These are phyloP conservation scores for Drosophila quinaria DNA, from an alignment of 2,888 invertebrate genomes.

Conservation along the genomic window DNA sequence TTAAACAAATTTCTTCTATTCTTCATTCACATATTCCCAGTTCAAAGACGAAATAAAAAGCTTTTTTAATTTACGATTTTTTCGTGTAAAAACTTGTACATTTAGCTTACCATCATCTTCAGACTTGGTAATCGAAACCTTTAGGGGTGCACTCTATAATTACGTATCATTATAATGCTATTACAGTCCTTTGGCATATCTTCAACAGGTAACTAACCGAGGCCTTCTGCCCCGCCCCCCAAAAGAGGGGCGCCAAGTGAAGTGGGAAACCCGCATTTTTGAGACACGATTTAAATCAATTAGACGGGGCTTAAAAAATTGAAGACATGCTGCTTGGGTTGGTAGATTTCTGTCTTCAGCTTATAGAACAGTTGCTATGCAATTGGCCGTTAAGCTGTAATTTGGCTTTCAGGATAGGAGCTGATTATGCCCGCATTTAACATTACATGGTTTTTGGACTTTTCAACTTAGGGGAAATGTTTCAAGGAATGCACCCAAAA, in stretches of 20 bases:
- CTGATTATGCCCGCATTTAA: constrained; percentile 62
- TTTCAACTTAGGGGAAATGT: not conserved
- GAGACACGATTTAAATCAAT: constrained; percentile 57
- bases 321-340: not conserved
- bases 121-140: not conserved
- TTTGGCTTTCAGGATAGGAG: constrained; percentile 35
- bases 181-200: constrained; percentile 36
- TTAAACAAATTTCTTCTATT: not conserved
- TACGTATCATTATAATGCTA: constrained; percentile 48
- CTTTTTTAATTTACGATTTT: not conserved
- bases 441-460: constrained; percentile 2
- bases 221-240: constrained; percentile 38
- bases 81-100: not conserved
- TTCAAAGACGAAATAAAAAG: not conserved
- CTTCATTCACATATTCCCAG: not conserved
- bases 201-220: constrained; percentile 27
- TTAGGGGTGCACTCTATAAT: constrained; percentile 35
- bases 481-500: not conserved
- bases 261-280: constrained; percentile 44
- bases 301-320: constrained; percentile 17
- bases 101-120: constrained; percentile 1
- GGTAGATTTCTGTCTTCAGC: constrained; percentile 1
- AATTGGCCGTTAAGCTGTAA: constrained; percentile 31
- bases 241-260: constrained; percentile 28
- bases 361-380: constrained; percentile 33